A percentile compares a stretch with the other conserved stretches of the same genome.
These are phyloP conservation scores for Theropithecus gelada DNA, from an alignment of 2,113 vertebrate genomes.

Conservation along the genomic window DNA sequence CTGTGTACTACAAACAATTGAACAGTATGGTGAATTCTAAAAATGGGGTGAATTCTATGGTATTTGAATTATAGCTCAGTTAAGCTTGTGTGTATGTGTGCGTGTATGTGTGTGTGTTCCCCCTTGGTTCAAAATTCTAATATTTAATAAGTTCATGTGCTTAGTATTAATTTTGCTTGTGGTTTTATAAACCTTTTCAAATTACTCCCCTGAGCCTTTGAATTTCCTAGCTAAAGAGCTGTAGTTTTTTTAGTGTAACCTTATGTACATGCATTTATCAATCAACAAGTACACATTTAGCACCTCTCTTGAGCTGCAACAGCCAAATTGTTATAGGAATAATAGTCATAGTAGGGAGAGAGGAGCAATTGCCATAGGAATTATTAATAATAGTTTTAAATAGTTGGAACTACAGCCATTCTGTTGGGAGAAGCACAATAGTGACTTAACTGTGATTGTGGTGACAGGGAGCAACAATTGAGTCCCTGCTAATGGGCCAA, in stretches of 20 bases:
- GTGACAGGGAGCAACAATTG: conserved; percentile 63
- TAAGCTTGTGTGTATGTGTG: background rate
- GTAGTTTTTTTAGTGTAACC: conserved; percentile 30
- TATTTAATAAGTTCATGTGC: background rate
- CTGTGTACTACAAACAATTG: background rate
- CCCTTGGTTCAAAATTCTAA: conserved; percentile 6
- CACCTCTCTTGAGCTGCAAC: background rate
- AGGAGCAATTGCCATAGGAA: conserved; percentile 42
- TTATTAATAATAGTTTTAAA: conserved; percentile 76
- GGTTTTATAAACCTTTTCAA: conserved; percentile 16
- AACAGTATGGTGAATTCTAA: background rate
- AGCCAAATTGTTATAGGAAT: conserved; percentile 1
- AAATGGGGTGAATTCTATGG: background rate
- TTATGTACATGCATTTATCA: conserved; percentile 33
- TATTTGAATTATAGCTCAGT: background rate
- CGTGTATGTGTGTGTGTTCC: background rate
- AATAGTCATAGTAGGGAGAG: background rate
- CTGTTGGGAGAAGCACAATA: conserved; percentile 58
- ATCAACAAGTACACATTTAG: conserved; percentile 19
- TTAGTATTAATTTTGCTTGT: conserved; percentile 37
- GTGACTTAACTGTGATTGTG: conserved; percentile 65
- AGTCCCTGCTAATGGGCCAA: conserved; percentile 70
- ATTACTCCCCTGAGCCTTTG: background rate
- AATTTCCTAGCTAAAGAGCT: conserved; percentile 28
- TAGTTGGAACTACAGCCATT: conserved; percentile 50